A percentile compares a stretch with the other conserved stretches of the same genome.
Evolutionary conservation across 2,888 invertebrate species (phyloP).

Genomic region (Drosophila eohydei): DNA sequence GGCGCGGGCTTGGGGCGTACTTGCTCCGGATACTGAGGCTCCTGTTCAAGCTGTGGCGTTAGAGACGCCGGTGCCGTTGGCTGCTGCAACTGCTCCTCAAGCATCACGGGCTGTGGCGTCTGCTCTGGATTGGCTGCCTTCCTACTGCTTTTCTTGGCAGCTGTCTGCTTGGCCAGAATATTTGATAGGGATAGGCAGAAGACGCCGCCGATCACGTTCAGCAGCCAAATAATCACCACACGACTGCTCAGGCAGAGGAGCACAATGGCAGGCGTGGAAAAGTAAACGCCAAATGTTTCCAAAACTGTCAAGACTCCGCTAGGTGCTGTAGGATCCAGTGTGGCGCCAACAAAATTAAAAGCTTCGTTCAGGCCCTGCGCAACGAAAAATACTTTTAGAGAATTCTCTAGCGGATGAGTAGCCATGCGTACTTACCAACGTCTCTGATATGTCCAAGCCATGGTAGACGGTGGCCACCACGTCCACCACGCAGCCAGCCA

Average conservation of each 20-base stretch:
- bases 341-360: constrained; percentile 49
- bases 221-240: constrained; percentile 85
- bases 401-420: too few relatives aligned
- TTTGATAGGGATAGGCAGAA: constrained; percentile 80
- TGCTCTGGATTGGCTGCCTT: constrained; percentile 20
- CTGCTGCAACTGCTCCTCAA: constrained; percentile 18
- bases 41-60: constrained; percentile 28
- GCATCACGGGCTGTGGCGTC: constrained; percentile 37
- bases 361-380: constrained; percentile 44
- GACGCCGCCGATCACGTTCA: constrained; percentile 85
- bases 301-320: constrained; percentile 19
- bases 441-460: constrained; percentile 83
- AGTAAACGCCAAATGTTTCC: constrained; percentile 73
- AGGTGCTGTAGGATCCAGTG: constrained; percentile 13
- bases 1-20: constrained; percentile 64
- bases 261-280: constrained; percentile 84
- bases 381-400: background rate
- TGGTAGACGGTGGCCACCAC: constrained; percentile 85
- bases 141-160: background rate
- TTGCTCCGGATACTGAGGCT: constrained; percentile 56
- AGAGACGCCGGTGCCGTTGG: constrained; percentile 29
- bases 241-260: constrained; percentile 86
- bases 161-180: constrained; percentile 65
- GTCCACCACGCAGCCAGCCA: constrained; percentile 84
- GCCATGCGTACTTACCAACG: constrained; percentile 76